Evolutionary conservation across 2,113 vertebrate genomes (phyloP).

Genomic region (Leucosticte australis): DNA sequence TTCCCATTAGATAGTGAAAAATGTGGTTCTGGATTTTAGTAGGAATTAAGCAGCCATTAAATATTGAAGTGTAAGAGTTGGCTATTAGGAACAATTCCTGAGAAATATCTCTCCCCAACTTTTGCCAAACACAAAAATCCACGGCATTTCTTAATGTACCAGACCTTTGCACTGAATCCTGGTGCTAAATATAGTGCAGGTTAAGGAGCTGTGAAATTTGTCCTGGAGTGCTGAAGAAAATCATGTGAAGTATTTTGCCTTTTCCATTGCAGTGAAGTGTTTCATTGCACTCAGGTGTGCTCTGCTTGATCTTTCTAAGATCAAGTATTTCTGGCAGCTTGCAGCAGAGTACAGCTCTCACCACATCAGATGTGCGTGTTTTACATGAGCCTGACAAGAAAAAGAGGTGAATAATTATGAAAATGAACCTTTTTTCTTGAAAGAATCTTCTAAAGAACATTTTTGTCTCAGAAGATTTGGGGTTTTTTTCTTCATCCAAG

Average conservation of each 20-base stretch:
- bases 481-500: background rate
- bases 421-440: background rate
- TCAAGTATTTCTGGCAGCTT: background rate
- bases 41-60: background rate
- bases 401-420: background rate
- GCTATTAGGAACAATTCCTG: background rate
- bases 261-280: background rate
- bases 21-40: background rate
- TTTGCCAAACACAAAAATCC: background rate
- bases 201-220: background rate
- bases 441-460: background rate
- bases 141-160: background rate
- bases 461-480: background rate
- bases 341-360: background rate
- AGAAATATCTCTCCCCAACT: background rate
- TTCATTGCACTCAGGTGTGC: background rate
- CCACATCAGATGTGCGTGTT: background rate
- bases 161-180: background rate
- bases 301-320: background rate
- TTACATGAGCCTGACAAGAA: background rate
- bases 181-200: background rate
- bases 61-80: background rate
- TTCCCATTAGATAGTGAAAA: background rate
- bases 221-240: background rate
- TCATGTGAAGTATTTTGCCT: background rate